Conservation (phyloP, 2,888 invertebrate genomes). For the Ceramica pisi region DNA sequence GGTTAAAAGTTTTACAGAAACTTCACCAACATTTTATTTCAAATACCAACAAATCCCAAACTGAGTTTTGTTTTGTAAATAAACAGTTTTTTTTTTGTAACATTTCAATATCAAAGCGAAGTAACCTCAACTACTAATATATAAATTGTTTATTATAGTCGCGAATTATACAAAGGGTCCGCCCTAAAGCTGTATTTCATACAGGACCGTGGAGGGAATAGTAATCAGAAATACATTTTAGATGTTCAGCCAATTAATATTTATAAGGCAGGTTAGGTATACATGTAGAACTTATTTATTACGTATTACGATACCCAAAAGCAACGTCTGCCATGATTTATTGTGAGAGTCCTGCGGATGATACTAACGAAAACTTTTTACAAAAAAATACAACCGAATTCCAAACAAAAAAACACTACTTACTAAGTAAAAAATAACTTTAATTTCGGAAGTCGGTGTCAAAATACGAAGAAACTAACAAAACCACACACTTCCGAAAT, state of each 20-base stretch:
- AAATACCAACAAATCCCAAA: too few relatives aligned
- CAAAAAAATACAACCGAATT: too few relatives aligned
- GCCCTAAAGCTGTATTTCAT: conserved; percentile 3
- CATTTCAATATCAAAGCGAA: background rate
- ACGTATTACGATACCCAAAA: background rate
- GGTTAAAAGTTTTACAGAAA: too few relatives aligned
- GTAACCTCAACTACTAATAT: background rate
- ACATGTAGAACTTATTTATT: background rate
- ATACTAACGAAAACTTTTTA: too few relatives aligned
- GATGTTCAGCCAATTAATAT: conserved; percentile 36
- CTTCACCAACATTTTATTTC: too few relatives aligned
- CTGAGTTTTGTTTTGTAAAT: too few relatives aligned
- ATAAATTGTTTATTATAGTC: conserved; percentile 21
- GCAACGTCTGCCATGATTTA: background rate
- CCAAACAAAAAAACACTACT: too few relatives aligned
- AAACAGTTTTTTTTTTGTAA: too few relatives aligned
- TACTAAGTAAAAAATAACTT: too few relatives aligned
- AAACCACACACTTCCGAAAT: too few relatives aligned
- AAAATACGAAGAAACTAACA: too few relatives aligned
- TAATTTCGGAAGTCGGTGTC: too few relatives aligned
- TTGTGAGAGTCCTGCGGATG: background rate
- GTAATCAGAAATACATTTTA: conserved; percentile 28
- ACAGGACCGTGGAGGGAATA: conserved; percentile 32
- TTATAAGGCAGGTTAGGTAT: conserved; percentile 4
- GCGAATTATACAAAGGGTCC: conserved; percentile 45